Base-by-base conservation (phyloP, 2,113 vertebrate species). In the Microcebus murinus region DNA sequence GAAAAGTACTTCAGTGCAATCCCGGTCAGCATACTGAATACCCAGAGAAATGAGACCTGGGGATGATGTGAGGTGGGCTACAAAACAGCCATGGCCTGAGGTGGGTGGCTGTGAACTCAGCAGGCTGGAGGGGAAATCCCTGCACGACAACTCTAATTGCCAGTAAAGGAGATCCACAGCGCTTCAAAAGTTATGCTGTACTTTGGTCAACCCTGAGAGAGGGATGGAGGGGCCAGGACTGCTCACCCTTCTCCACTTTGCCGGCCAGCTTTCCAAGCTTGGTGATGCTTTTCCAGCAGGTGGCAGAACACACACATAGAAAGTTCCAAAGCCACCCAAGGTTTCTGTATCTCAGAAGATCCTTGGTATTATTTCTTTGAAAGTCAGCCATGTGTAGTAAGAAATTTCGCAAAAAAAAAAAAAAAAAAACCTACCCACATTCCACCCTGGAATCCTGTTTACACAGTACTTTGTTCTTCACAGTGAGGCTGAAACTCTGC, bases 251-350 rank as follows among this genome's bases (percentile, higher is more conserved):
- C 67, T 76, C 39, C 3, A 7, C 29, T 77, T 74, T 90, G 74
- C 88, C 23, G 1, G 67, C 79, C 52, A 79, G 94, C 59, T 90
- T 96, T 80, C 92, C 65, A 79, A 96, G 80, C 55, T 36, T 92
- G 52, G 59, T 93, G 68, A 95, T 63, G 59, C 68, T 94, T 95
- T 97, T 96, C 98, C 98, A 98, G 97, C 93, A 98, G 98, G 96
- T 97, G 98, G 98, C 98, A 98, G 98, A 97, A 93, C 95, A 95
- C 74, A 97, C 98, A 97, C 98, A 95, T 57, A 85, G 91, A 97
- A 96, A 88, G 96, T 82, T 82, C 48, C 59, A 82, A 93, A 95
- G 42, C 55, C 83, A 94, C 45, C 45, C 94, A 95, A 89, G 34
- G 2, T 91, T 95, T 91, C 71, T 48, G 39, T 68, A 65, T 96